A percentile compares a stretch with the other conserved stretches of the same genome.
Conservation (phyloP, 2,113 vertebrate genomes). For the Microtus montanus region DNA sequence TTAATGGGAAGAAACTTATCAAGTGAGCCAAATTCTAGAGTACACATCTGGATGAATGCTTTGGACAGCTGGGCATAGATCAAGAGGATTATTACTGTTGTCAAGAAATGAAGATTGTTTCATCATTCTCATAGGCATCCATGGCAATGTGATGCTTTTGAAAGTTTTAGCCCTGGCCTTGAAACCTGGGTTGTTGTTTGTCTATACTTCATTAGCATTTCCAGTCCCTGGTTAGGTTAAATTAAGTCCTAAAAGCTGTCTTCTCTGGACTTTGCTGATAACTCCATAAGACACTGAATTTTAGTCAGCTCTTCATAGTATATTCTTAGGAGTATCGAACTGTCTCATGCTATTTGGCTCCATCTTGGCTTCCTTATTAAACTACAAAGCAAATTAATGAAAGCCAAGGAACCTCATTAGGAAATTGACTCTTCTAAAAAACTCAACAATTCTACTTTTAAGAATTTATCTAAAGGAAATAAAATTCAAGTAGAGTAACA, state of each 20-base stretch:
- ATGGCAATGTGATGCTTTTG: neutral
- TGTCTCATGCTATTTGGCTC: neutral
- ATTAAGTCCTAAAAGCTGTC: neutral
- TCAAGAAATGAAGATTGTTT: slow-evolving; percentile 26
- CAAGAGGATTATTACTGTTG: slow-evolving; percentile 44
- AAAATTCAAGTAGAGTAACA: neutral
- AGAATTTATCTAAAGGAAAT: slow-evolving; percentile 35
- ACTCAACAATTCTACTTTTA: neutral
- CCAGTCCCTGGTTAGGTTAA: neutral
- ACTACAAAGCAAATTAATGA: slow-evolving; percentile 41
- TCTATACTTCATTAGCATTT: neutral
- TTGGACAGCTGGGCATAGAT: slow-evolving; percentile 62
- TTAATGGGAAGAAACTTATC: slow-evolving; percentile 57
- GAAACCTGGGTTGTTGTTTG: neutral
- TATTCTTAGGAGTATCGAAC: neutral
- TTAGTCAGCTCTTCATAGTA: neutral
- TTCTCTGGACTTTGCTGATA: neutral
- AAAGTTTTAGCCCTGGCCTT: neutral
- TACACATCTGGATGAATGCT: slow-evolving; percentile 57
- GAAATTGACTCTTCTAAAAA: slow-evolving; percentile 26
- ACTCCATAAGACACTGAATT: neutral
- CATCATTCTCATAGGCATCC: neutral
- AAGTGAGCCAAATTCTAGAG: slow-evolving; percentile 48
- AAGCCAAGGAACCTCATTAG: neutral
- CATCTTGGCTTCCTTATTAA: neutral